Evolutionary conservation across 2,888 invertebrate genomes (phyloP), one percentile per base, ranked within the genome.

Genomic region (Athalia rosae): DNA sequence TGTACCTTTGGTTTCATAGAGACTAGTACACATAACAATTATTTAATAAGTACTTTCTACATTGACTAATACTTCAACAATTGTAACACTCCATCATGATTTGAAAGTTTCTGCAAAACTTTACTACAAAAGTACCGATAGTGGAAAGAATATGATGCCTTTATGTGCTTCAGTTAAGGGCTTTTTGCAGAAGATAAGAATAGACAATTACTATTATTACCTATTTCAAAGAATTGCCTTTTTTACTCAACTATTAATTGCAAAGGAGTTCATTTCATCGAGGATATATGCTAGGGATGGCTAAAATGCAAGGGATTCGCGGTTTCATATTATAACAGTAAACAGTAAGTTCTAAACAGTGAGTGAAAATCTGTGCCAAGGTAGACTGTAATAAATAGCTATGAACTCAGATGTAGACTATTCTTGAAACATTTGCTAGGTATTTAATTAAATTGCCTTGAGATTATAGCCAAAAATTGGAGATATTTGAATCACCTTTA

Each of bases 311-410:
- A 11, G 11, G 45, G 58, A 41, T 56, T 58, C 45, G 15, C 58
- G 45, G 45, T 3, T 43, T n/a, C 56, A 58, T 58, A 71, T 58
- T 71, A 13, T 56, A 45, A 56, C 1, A 28, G 28, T 28, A 28
- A 28, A 2, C 28, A 28, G 28, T 28, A 28, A 2, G 28, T 28
- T 28, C 28, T 28, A 28, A 28, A 71, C 45, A 71, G 58, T 71
- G 58, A 58, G 56, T 45, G 71, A 56, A 71, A 71, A 71, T 71
- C 71, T 71, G 56, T 71, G 71, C 56, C 71, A 71, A 71, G 71
- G 71, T 71, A 71, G 9, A 58, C 8, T 71, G 9, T 58, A 45
- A 71, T 58, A 45, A 71, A 71, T 71, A 71, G 58, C 15, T 45
- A 71, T 41, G 9, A 13, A 11, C n/a, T 58, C 15, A 9, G 15